These are phyloP conservation scores for Lacerta bilineata DNA, from an alignment of 2,797 vertebrate species.

Conservation along the genomic window DNA sequence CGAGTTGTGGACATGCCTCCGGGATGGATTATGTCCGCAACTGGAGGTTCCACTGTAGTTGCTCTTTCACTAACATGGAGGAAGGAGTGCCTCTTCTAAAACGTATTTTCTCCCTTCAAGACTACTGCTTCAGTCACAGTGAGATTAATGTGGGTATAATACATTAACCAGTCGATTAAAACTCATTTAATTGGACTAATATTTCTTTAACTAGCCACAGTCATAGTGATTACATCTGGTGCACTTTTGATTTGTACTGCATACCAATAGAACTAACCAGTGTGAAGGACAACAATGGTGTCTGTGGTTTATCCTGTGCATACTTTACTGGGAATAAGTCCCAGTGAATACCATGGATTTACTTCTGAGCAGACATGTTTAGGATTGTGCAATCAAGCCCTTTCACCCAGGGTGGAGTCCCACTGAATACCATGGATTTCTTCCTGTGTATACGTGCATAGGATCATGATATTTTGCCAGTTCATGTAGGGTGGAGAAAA, in stretches of 20 bases:
- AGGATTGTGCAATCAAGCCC: too few relatives aligned
- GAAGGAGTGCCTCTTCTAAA: neutral
- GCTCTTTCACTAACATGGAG: neutral
- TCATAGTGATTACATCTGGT: neutral
- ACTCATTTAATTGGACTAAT: neutral
- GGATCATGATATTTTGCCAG: too few relatives aligned
- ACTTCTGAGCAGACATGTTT: too few relatives aligned
- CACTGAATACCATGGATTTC: too few relatives aligned
- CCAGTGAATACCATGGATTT: too few relatives aligned
- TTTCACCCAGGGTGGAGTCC: neutral
- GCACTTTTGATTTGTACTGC: neutral
- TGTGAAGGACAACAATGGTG: too few relatives aligned
- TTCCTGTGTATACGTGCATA: too few relatives aligned
- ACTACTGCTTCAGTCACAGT: neutral
- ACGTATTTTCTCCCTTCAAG: neutral
- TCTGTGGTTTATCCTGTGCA: too few relatives aligned
- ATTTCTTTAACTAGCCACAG: neutral
- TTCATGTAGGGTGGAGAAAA: too few relatives aligned
- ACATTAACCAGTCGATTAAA: neutral
- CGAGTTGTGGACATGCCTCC: too few relatives aligned
- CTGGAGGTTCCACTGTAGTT: neutral
- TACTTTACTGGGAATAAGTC: too few relatives aligned
- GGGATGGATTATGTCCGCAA: too few relatives aligned
- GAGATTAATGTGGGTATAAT: neutral
- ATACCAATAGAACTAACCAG: neutral